A percentile compares a stretch with the other conserved stretches of the same genome.
phyloP scores from a whole-genome alignment of 2,113 vertebrate genomes.

The Thamnophis sirtalis region DNA sequence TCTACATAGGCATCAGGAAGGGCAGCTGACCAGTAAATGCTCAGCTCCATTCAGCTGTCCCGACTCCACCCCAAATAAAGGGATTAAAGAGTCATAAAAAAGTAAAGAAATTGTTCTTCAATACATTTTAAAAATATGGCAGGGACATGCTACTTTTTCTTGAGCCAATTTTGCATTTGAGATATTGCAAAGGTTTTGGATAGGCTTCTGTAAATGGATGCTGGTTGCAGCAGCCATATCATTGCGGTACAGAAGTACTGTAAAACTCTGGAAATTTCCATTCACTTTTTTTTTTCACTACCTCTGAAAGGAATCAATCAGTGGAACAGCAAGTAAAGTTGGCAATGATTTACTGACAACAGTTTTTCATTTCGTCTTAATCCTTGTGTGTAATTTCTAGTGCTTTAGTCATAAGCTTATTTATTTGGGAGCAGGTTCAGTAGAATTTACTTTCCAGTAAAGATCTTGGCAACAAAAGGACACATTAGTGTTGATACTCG shows the following conservation, averaged over 20 bases:
- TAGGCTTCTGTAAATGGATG: background rate
- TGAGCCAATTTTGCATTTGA: background rate
- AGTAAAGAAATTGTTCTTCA: background rate
- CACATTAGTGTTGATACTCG: background rate
- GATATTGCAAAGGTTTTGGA: background rate
- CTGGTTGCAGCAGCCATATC: fast-evolving
- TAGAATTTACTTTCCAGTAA: background rate
- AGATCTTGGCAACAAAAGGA: background rate
- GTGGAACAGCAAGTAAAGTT: background rate
- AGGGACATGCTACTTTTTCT: background rate
- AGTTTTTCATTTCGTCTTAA: background rate
- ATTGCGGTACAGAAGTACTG: fast-evolving
- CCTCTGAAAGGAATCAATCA: background rate
- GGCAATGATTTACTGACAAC: background rate
- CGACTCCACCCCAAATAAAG: background rate
- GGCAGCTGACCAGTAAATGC: background rate
- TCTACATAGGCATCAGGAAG: background rate
- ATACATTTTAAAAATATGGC: background rate
- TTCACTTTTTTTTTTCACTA: background rate
- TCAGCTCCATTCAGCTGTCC: background rate
- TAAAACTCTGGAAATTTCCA: background rate
- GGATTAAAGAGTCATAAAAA: background rate
- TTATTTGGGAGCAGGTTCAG: background rate
- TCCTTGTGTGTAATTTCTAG: background rate
- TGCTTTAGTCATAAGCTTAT: background rate